Conservation (phyloP, 2,113 vertebrate genomes). For the Pitta sordida region DNA sequence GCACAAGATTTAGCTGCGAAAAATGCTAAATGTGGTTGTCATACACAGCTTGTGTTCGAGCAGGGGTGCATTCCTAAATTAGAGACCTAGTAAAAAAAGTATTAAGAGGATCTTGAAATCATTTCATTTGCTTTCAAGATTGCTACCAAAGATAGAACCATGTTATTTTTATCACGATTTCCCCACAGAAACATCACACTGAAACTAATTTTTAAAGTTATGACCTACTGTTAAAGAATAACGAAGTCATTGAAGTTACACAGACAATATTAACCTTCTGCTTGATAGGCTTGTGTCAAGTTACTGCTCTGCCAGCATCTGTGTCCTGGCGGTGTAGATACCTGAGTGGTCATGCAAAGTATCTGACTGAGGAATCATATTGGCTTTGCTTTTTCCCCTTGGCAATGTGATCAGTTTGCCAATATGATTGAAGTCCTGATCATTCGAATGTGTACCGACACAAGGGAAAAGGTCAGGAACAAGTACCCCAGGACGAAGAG, state of each 20-base stretch:
- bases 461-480: neutral
- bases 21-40: neutral
- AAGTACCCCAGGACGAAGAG: neutral
- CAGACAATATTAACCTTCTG: neutral
- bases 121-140: neutral
- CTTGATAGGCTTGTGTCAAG: conserved; percentile 2
- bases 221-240: neutral
- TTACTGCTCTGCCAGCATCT: neutral
- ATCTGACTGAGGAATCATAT: neutral
- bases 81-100: neutral
- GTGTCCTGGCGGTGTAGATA: neutral
- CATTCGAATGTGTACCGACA: neutral
- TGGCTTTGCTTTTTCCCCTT: neutral
- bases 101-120: neutral
- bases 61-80: neutral
- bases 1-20: neutral
- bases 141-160: neutral
- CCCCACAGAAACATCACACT: neutral
- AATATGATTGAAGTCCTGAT: neutral
- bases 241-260: neutral
- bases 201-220: neutral
- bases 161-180: neutral
- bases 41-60: neutral
- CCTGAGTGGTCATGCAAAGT: neutral
- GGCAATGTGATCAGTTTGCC: neutral